Conservation (phyloP, 1,140 invertebrate genomes). For the Brachionus manjavacas region DNA sequence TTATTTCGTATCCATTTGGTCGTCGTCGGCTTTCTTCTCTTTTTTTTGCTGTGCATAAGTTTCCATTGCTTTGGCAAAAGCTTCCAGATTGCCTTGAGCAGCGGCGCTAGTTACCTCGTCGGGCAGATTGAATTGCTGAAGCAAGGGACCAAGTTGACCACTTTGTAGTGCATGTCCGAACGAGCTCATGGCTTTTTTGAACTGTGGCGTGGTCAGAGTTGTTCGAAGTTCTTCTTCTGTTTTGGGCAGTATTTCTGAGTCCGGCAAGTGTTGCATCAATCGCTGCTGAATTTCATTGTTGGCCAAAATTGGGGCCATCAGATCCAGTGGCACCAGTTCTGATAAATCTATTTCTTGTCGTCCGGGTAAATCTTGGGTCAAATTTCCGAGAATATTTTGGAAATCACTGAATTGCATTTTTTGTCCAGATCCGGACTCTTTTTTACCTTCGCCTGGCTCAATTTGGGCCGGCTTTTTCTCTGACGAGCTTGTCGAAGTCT, state of each 20-base stretch:
- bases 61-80: constrained; percentile 42
- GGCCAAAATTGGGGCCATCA: constrained; percentile 32
- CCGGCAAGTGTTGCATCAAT: not conserved
- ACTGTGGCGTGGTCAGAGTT: constrained; percentile 31
- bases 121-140: constrained; percentile 21
- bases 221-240: constrained; percentile 32
- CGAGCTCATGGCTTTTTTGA: constrained; percentile 21
- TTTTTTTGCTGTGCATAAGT: constrained; percentile 25
- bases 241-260: constrained; percentile 8
- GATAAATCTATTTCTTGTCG: constrained; percentile 32
- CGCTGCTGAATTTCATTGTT: constrained; percentile 29
- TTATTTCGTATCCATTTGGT: constrained; percentile 42
- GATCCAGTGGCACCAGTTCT: not conserved
- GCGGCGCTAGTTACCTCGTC: not conserved
- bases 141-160: constrained; percentile 30
- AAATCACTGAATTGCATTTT: constrained; percentile 40
- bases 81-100: not conserved
- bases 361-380: not conserved
- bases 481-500: not conserved
- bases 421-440: not conserved
- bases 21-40: constrained; percentile 6
- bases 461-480: constrained; percentile 1
- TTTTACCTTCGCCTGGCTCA: not conserved
- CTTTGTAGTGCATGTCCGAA: constrained; percentile 32
- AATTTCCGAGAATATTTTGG: constrained; percentile 39